Evolutionary conservation across 1,140 invertebrate genomes (phyloP).

Genomic region (Drosophila nannoptera): DNA sequence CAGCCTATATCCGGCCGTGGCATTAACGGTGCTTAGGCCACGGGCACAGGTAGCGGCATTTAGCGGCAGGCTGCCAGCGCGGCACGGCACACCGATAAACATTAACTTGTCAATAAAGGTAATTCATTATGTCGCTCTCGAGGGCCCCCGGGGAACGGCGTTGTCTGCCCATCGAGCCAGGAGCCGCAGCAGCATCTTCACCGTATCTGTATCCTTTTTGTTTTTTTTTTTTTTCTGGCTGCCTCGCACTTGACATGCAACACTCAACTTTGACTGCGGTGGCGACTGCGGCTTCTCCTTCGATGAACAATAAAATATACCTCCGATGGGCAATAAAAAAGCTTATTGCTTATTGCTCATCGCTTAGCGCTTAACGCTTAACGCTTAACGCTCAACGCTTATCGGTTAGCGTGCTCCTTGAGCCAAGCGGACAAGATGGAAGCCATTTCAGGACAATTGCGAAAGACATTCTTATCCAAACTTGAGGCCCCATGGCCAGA

Average conservation of each 20-base stretch:
- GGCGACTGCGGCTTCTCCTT: slow-evolving; percentile 17
- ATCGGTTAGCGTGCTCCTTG: slow-evolving; percentile 1
- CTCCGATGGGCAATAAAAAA: slow-evolving; percentile 69
- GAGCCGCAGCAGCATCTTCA: slow-evolving; percentile 7
- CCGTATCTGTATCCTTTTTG: slow-evolving; percentile 6
- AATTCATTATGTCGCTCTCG: slow-evolving; percentile 78
- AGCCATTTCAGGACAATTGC: no score
- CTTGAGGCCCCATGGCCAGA: no score
- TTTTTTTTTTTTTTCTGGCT: slow-evolving; percentile 9
- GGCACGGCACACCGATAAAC: slow-evolving; percentile 70
- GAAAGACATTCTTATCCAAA: no score
- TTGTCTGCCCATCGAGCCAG: slow-evolving; percentile 32
- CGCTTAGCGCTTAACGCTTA: slow-evolving; percentile 4
- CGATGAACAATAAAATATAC: slow-evolving; percentile 65
- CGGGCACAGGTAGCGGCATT: slow-evolving; percentile 31
- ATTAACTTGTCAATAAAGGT: slow-evolving; percentile 79
- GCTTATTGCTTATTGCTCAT: slow-evolving; percentile 61
- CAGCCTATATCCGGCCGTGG: slow-evolving; percentile 71
- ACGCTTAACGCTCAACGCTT: background rate
- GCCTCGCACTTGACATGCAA: slow-evolving; percentile 51
- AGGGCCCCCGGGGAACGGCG: slow-evolving; percentile 53
- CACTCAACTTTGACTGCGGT: slow-evolving; percentile 28
- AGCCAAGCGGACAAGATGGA: no score
- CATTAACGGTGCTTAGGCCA: slow-evolving; percentile 56
- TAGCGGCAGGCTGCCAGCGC: slow-evolving; percentile 6